Evolutionary conservation across 2,888 invertebrate genomes (phyloP).

Genomic region (Colostygia pectinataria): DNA sequence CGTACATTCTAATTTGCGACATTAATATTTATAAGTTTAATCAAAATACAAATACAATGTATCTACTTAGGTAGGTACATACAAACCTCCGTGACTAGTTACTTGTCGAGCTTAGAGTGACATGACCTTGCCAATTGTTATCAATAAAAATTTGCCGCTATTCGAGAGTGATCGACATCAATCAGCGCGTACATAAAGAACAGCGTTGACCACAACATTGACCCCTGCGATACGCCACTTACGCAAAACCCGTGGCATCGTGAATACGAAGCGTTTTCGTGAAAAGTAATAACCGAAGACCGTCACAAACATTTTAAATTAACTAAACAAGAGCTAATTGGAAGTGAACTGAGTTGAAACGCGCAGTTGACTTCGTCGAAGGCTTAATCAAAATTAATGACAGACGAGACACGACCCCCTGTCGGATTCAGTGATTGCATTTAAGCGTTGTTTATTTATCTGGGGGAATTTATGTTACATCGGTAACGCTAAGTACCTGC

Average conservation of each 20-base stretch:
- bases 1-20: constrained; percentile 26
- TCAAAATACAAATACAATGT: constrained; percentile 6
- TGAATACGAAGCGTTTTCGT: constrained; percentile 44
- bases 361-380: constrained; percentile 17
- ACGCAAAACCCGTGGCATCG: constrained; percentile 32
- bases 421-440: constrained; percentile 13
- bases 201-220: constrained; percentile 32
- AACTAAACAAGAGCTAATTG: constrained; percentile 34
- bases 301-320: constrained; percentile 19
- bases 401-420: constrained; percentile 3
- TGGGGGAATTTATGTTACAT: constrained; percentile 1
- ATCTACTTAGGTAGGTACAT: neutral
- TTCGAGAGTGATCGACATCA: neutral
- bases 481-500: neutral
- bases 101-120: constrained; percentile 3
- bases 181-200: constrained; percentile 23
- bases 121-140: constrained; percentile 6
- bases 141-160: constrained; percentile 1
- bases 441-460: neutral
- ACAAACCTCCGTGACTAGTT: neutral
- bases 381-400: constrained; percentile 21
- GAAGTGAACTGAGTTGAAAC: constrained; percentile 13
- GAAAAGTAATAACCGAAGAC: constrained; percentile 18
- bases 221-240: constrained; percentile 36
- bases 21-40: constrained; percentile 26